Percentiles rank a stretch among this genome's conserved stretches.
These are phyloP conservation scores for Propithecus coquereli DNA, from an alignment of 2,113 vertebrate species.

Conservation along the genomic window DNA sequence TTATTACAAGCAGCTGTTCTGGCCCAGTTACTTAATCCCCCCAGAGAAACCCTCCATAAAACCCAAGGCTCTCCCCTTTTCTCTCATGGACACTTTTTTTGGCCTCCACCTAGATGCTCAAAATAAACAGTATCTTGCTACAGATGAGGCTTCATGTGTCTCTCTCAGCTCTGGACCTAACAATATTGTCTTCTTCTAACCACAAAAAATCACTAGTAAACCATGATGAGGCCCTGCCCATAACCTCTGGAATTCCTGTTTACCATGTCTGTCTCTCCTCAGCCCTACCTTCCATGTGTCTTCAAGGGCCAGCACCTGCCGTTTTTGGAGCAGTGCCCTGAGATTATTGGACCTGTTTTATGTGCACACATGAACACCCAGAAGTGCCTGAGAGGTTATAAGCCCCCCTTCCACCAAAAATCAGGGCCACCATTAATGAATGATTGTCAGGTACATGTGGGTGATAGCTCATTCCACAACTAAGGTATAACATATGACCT, in stretches of 20 bases:
- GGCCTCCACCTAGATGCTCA: too few relatives aligned
- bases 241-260: not conserved
- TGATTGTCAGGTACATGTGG: not conserved
- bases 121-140: too few relatives aligned
- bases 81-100: too few relatives aligned
- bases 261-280: not conserved
- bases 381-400: not conserved
- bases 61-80: too few relatives aligned
- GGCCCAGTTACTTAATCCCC: too few relatives aligned
- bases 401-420: not conserved
- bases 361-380: not conserved
- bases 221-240: not conserved
- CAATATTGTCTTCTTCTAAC: too few relatives aligned
- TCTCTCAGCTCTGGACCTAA: too few relatives aligned
- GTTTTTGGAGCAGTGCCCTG: not conserved
- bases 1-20: too few relatives aligned
- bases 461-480: not conserved
- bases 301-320: not conserved
- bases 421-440: not conserved
- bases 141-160: too few relatives aligned
- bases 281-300: not conserved
- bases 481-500: not conserved
- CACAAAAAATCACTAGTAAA: not conserved
- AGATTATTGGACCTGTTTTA: not conserved
- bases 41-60: too few relatives aligned